Conservation (phyloP, 2,888 invertebrate genomes). For the Agrochola macilenta region DNA sequence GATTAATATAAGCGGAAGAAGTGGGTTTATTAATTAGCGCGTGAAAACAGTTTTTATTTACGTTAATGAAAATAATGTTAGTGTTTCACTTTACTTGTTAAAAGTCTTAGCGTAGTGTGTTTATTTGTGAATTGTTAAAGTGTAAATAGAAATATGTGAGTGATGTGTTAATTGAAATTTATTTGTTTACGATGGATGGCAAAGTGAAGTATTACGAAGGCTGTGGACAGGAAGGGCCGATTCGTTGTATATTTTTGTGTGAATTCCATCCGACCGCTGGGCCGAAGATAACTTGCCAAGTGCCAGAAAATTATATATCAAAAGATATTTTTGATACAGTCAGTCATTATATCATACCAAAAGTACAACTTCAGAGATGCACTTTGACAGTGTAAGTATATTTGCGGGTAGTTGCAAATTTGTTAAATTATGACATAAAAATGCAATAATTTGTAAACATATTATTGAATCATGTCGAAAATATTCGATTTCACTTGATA, state of each 20-base stretch:
- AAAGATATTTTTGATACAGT: slow-evolving; percentile 96
- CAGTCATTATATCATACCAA: slow-evolving; percentile 96
- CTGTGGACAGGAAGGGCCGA: slow-evolving; percentile 92
- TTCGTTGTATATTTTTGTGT: slow-evolving; percentile 94
- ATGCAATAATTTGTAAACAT: slow-evolving; percentile 22
- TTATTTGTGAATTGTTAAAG: slow-evolving; percentile 46
- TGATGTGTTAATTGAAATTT: slow-evolving; percentile 64
- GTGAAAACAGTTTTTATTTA: slow-evolving; percentile 67
- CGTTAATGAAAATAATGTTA: slow-evolving; percentile 70
- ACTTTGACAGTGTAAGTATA: slow-evolving; percentile 94
- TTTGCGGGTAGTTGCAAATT: slow-evolving; percentile 36
- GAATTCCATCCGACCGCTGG: slow-evolving; percentile 94
- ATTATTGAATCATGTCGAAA: background rate
- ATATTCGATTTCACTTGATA: background rate
- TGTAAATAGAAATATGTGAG: slow-evolving; percentile 64
- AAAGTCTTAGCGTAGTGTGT: slow-evolving; percentile 48
- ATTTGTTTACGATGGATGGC: slow-evolving; percentile 84
- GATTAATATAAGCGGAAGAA: slow-evolving; percentile 52
- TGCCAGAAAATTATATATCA: slow-evolving; percentile 94
- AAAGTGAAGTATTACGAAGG: slow-evolving; percentile 89
- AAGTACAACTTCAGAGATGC: slow-evolving; percentile 94
- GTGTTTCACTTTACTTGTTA: slow-evolving; percentile 61
- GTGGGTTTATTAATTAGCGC: slow-evolving; percentile 46
- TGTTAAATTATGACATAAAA: slow-evolving; percentile 34
- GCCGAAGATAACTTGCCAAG: slow-evolving; percentile 95